Evolutionary conservation across 2,797 vertebrate species (phyloP), one percentile per base, ranked within the genome.

Genomic region (Falco concolor): DNA sequence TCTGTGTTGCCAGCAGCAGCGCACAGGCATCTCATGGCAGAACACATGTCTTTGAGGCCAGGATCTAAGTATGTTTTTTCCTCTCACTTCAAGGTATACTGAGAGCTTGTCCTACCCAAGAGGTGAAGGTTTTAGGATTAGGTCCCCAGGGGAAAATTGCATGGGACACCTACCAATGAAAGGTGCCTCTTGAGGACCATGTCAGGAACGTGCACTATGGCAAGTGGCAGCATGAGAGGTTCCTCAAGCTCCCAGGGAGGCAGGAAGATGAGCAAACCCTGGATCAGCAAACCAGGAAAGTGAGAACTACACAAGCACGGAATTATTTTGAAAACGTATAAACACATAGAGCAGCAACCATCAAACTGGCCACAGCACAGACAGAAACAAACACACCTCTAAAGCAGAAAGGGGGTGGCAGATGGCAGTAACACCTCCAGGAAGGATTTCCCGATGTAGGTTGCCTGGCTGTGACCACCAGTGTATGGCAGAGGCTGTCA

Each of bases 11-110:
- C 76, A 50, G 79, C 69, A 67, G 60, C 53, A 80, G 57, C 0
- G 0, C 40, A 42, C 80, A 81, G 73, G 75, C 0, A 0, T 40
- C 87, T 53, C 0, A 0, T 0, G 16, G 69, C 10, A 72, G 40
- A 17, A 68, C 59, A 49, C 56, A 36, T 13, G 18, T 45, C 49
- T 80, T 6, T 34, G 40, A 93, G 34, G 34, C 6, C 42, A 40
- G 14, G 57, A 49, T 56, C 68, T 38, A 52, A 60, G 40, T 16
- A 13, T 5, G 1, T 28, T 45, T 78, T 47, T 87, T 59, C 23
- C 50, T 11, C 42, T 83, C 4, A 0, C 13, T 93, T 90, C 50
- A 42, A 85, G 50, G 52, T n/a, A 53, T 3, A 27, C 3, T 0
- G 12, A 57, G 25, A 74, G 15, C 40, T 73, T 13, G 4, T 74